Evolutionary conservation across 1,140 invertebrate genomes (phyloP).

Genomic region (Cydia fagiglandana): DNA sequence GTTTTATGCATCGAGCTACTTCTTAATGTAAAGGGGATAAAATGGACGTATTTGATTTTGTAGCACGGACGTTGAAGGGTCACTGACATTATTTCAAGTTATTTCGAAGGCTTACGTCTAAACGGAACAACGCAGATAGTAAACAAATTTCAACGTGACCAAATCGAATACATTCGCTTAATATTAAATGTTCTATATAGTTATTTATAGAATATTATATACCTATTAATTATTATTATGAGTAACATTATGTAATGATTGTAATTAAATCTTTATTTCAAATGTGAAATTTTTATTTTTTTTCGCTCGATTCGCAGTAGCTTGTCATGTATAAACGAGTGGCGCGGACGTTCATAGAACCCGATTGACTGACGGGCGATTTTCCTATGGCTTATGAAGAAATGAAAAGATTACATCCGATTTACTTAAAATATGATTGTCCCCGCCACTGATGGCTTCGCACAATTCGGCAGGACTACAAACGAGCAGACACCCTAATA

Average conservation of each 20-base stretch:
- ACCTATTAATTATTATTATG: conserved; percentile 74
- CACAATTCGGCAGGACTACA: too few species aligned
- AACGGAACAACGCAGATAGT: conserved; percentile 41
- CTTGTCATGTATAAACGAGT: too few species aligned
- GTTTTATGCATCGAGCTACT: conserved; percentile 20
- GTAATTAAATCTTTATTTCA: conserved; percentile 79
- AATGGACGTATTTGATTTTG: conserved; percentile 22
- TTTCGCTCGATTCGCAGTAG: conserved; percentile 24
- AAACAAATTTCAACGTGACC: conserved; percentile 64
- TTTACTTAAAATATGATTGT: too few species aligned
- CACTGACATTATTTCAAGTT: conserved; percentile 31
- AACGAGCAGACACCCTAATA: too few species aligned
- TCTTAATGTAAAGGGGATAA: conserved; percentile 17
- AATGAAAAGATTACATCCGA: too few species aligned
- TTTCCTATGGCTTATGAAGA: too few species aligned
- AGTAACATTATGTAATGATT: conserved; percentile 78
- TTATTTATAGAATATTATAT: conserved; percentile 75
- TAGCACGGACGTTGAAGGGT: conserved; percentile 14
- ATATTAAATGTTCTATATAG: conserved; percentile 77
- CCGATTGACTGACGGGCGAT: too few species aligned
- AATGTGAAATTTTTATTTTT: conserved; percentile 54
- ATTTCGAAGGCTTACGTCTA: conserved; percentile 51
- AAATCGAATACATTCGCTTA: conserved; percentile 78
- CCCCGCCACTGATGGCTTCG: too few species aligned
- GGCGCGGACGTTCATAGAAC: too few species aligned